phyloP scores from a whole-genome alignment of 2,113 vertebrate genomes.

The Megaceryle maxima region DNA sequence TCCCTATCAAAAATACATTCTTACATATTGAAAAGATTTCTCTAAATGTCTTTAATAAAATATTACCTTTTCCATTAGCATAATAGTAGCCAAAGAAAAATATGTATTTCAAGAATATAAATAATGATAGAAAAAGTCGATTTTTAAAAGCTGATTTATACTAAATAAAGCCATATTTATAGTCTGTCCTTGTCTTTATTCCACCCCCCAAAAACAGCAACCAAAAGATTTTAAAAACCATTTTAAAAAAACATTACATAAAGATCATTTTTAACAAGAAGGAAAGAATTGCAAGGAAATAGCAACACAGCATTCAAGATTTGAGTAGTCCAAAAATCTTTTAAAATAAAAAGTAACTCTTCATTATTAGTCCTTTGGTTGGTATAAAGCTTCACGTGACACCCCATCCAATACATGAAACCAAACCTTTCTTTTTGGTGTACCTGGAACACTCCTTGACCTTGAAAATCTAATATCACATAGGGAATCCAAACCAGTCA shows the following conservation, averaged over 20 bases:
- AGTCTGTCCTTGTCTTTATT: background rate
- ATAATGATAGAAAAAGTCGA: background rate
- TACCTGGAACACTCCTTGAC: background rate
- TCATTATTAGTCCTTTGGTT: background rate
- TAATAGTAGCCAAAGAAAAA: background rate
- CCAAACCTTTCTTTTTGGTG: background rate
- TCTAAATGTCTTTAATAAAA: background rate
- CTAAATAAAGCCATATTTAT: background rate
- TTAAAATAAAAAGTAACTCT: background rate
- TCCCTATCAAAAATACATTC: background rate
- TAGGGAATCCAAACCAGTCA: background rate
- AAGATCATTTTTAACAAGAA: background rate
- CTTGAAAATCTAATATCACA: background rate
- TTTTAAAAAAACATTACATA: background rate
- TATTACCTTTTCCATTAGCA: background rate
- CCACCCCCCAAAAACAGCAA: background rate
- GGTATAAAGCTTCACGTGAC: background rate
- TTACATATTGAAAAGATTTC: background rate
- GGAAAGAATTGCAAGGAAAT: background rate
- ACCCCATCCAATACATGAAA: background rate
- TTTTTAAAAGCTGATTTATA: background rate
- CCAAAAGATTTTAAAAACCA: background rate
- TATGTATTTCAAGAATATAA: background rate
- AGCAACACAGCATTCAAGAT: background rate
- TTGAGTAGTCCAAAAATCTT: background rate